Evolutionary conservation across 2,113 vertebrate genomes (phyloP), one percentile per base, ranked within the genome.

Genomic region (Fulica atra): DNA sequence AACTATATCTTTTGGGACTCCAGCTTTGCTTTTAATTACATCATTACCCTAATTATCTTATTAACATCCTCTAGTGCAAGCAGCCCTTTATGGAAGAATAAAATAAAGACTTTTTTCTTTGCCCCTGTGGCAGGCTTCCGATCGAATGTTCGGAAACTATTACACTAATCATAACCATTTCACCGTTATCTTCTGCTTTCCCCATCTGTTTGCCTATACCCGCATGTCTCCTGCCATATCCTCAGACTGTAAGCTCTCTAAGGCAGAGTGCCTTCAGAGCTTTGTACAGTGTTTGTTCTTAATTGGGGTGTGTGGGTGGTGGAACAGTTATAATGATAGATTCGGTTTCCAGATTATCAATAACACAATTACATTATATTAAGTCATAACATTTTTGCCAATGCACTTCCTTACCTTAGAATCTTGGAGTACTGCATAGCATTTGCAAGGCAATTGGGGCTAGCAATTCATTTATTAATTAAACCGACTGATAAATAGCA

Each of bases 31-130:
- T 94, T 90, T 94, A 96, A 91, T 95, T 94, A 87, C 77, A 88
- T 72, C 65, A 71, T 86, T 96, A 92, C 28, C 61, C 64, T 93
- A 96, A 96, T 95, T 93, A 86, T 89, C 80, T 94, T 83, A 77
- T 63, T 88, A 94, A 51, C 53, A 78, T 76, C 65, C 54, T 81
- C 42, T 69, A 21, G n/a, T 68, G 29, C 50, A 91, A 42, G 24
- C 53, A 89, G 71, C 17, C 10, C 13, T 86, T 86, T 81, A 79
- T 36, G 57, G 44, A 86, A 86, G 48, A 86, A 88, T 53, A 74
- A 95, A 91, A 61, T 24, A 90, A 88, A 89, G 14, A 29, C 7
- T 54, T 76, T 92, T 86, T 82, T 44, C 51, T 95, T 96, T 88
- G 65, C 65, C 50, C 73, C 25, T 3, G 3, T 60, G 48, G 65